Percentiles rank a stretch among this genome's conserved stretches.
These are phyloP conservation scores for Montifringilla adamsi DNA, from an alignment of 2,113 vertebrate species.

Conservation along the genomic window DNA sequence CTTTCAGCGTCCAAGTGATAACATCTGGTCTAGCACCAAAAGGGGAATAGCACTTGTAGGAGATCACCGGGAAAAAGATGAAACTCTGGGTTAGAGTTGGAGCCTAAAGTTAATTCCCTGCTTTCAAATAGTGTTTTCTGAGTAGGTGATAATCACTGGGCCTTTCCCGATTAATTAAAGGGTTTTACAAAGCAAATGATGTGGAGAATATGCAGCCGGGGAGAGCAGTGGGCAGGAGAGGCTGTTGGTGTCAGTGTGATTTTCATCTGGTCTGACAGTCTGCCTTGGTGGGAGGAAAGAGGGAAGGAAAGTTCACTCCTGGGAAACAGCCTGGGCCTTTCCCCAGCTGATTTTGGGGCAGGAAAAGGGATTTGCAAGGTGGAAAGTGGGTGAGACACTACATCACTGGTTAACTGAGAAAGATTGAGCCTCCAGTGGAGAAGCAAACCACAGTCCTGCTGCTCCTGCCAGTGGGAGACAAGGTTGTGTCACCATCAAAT, in stretches of 20 bases:
- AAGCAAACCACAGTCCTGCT: background rate
- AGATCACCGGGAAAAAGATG: background rate
- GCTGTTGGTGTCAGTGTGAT: background rate
- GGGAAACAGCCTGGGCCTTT: background rate
- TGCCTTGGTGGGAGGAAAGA: background rate
- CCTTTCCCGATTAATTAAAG: background rate
- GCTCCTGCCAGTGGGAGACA: background rate
- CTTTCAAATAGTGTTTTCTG: background rate
- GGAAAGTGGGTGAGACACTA: background rate
- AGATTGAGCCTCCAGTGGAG: background rate
- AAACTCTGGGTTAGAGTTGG: background rate
- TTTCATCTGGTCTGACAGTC: conserved; percentile 6
- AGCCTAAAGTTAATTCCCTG: background rate
- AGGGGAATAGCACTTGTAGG: background rate
- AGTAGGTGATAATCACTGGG: conserved; percentile 19
- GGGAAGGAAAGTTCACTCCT: background rate
- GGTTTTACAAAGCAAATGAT: conserved; percentile 26
- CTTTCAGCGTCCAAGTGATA: background rate
- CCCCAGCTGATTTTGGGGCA: background rate
- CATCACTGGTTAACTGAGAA: background rate
- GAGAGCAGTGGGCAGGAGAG: background rate
- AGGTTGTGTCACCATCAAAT: background rate
- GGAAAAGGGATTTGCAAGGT: background rate
- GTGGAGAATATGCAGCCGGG: background rate
- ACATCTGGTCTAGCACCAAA: conserved; percentile 4